Evolutionary conservation across 2,888 invertebrate genomes (phyloP).

Genomic region (Apamea epomidion): DNA sequence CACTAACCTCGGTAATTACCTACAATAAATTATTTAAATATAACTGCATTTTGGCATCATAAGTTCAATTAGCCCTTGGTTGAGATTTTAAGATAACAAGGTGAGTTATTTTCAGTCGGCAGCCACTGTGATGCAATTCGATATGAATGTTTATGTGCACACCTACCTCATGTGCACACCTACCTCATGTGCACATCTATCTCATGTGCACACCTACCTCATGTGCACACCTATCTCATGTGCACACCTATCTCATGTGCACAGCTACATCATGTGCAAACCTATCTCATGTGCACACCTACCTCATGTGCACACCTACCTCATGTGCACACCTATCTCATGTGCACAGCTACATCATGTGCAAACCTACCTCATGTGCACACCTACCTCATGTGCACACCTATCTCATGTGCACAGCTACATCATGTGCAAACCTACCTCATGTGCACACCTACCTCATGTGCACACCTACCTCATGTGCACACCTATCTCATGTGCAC

Average conservation of each 20-base stretch:
- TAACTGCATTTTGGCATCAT: constrained; percentile 65
- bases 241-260: background rate
- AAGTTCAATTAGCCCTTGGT: constrained; percentile 76
- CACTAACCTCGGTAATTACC: constrained; percentile 18
- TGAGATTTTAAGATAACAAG: constrained; percentile 74
- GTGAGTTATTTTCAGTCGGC: constrained; percentile 75
- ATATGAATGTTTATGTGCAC: constrained; percentile 32
- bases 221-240: no score
- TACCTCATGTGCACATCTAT: no score
- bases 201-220: background rate
- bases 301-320: no score
- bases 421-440: background rate
- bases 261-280: no score
- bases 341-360: no score
- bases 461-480: background rate
- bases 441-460: no score
- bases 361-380: background rate
- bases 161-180: background rate
- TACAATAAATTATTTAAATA: constrained; percentile 55
- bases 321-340: background rate
- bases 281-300: background rate
- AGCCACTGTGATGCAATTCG: constrained; percentile 63
- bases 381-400: background rate
- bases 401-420: no score
- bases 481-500: background rate